Evolutionary conservation across 2,797 vertebrate genomes (phyloP).

Genomic region (Synanceia verrucosa): DNA sequence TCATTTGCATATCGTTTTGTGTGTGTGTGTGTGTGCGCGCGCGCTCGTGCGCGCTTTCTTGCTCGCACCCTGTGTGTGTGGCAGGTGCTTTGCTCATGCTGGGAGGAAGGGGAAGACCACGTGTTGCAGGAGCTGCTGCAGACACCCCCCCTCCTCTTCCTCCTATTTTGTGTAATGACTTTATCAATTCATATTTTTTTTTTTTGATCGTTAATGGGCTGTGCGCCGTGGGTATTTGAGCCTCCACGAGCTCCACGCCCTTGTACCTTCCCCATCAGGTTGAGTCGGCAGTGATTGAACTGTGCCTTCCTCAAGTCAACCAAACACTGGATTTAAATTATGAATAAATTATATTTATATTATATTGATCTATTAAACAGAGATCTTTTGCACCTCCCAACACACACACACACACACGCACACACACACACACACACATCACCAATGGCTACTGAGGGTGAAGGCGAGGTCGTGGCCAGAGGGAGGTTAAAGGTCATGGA

Average conservation of each 20-base stretch:
- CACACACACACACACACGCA: background rate
- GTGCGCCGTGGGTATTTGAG: background rate
- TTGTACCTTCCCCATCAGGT: background rate
- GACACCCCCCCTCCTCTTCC: slow-evolving; percentile 24
- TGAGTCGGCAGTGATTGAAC: background rate
- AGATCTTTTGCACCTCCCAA: too few relatives aligned
- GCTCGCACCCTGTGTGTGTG: slow-evolving; percentile 14
- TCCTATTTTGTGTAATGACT: background rate
- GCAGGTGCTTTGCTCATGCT: slow-evolving; percentile 78
- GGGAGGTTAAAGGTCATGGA: slow-evolving; percentile 74
- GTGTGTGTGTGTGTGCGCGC: slow-evolving; percentile 28
- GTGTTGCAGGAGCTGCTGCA: slow-evolving; percentile 70
- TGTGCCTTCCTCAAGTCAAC: background rate
- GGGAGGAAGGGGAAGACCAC: slow-evolving; percentile 75
- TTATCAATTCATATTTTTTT: slow-evolving; percentile 7
- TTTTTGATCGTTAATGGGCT: background rate
- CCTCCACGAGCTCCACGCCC: background rate
- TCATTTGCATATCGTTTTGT: slow-evolving; percentile 67
- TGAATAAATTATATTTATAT: too few relatives aligned
- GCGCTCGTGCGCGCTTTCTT: slow-evolving; percentile 18
- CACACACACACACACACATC: background rate
- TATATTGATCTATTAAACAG: too few relatives aligned
- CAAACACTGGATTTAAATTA: background rate
- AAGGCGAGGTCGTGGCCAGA: slow-evolving; percentile 75
- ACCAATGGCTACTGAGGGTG: slow-evolving; percentile 49